Base-by-base conservation (phyloP, 2,113 vertebrate species). In the sheep (Ovis aries) region DNA sequence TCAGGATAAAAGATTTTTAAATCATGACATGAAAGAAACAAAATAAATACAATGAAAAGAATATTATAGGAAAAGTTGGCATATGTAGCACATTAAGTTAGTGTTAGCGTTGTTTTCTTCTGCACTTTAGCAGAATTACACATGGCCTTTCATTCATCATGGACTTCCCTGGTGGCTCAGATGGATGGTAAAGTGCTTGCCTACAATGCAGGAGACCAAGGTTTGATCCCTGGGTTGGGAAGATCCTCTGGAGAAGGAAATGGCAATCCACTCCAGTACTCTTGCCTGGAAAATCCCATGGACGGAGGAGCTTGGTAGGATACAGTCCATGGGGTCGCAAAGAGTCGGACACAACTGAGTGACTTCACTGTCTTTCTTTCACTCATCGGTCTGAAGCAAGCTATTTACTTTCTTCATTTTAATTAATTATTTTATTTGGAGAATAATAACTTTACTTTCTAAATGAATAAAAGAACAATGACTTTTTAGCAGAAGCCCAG, bases 1-100 rank as follows among this genome's bases (percentile, higher is more conserved):
- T n/a, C 53, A 97, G 96, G 45, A 98, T 94, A 98, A 98, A 97
- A 97, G 83, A 97, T 98, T 97, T 95, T 74, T 95, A 94, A 98
- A 96, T 92, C 97, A 95, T 91, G 78, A 97, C 88, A 96, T 62
- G 85, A 97, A 98, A 97, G 88, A 88, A 84, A 98, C 25, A 97
- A 98, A 98, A 94, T 55, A 97, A 98, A 97, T 27, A 94, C 94
- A 97, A 98, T 88, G 80, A 97, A 81, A 92, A 88, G 97, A 98
- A 98, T 67, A 96, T 2, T 9, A 91, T 43, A 95, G 48, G 92
- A 16, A 98, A 98, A 98, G 57, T 92, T 96, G 94, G 93, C 93
- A 71, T 92, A 92, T 29, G 33, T 1, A 80, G n/a, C 67, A 60
- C 16, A 90, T 82, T 71, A 89, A 87, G 60, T 71, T 97, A 13